These are phyloP conservation scores for Buteo buteo DNA, from an alignment of 2,113 vertebrate genomes.

Conservation along the genomic window DNA sequence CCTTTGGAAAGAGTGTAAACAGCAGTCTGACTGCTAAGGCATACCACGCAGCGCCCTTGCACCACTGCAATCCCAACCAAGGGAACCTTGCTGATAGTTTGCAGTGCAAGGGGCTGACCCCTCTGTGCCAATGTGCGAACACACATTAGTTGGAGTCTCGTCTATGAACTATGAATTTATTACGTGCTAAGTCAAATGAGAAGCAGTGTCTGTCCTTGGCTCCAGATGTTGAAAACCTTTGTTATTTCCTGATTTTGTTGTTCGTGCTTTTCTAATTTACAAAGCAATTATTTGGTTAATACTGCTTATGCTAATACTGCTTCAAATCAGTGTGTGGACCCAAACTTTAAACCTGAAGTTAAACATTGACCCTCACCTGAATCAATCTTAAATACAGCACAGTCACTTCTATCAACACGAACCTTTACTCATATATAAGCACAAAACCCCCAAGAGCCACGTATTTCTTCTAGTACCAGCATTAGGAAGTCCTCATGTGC, in stretches of 20 bases:
- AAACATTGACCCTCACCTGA: not conserved
- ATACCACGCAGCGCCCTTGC: rapidly evolving
- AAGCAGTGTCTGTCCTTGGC: not conserved
- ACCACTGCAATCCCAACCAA: not conserved
- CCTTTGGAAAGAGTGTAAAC: not conserved
- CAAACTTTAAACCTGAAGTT: not conserved
- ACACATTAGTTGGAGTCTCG: too few relatives aligned
- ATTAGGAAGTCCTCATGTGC: not conserved
- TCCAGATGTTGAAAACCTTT: not conserved
- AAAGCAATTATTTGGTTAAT: not conserved
- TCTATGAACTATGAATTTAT: not conserved
- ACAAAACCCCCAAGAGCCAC: not conserved
- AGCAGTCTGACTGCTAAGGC: not conserved
- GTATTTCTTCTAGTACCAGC: not conserved
- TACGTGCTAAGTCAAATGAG: not conserved
- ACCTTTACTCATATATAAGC: not conserved
- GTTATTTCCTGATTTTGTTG: not conserved
- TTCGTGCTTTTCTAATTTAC: not conserved
- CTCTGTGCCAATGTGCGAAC: rapidly evolving
- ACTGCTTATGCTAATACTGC: not conserved
- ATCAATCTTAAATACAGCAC: not conserved
- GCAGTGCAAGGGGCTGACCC: not conserved
- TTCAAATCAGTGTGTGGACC: not conserved
- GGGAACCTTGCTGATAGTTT: not conserved
- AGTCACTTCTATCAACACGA: not conserved